Conservation (phyloP, 2,797 vertebrate species). For the Neopelma chrysocephalum region DNA sequence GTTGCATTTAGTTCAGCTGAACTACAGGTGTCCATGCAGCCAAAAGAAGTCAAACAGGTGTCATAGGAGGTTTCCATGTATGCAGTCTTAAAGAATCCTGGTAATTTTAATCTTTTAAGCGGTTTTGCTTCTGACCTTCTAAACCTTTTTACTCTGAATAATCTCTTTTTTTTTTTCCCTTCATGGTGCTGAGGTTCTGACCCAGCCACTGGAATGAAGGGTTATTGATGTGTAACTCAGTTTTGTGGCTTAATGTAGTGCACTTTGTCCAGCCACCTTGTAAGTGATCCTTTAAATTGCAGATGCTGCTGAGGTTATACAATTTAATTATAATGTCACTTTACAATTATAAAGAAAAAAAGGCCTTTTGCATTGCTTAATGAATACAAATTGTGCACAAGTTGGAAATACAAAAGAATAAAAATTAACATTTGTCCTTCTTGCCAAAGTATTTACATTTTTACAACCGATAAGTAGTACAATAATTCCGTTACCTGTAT, state of each 20-base stretch:
- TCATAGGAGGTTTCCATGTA: slow-evolving; percentile 19
- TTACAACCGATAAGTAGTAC: slow-evolving; percentile 69
- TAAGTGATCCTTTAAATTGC: slow-evolving; percentile 74
- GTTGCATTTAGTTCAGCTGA: slow-evolving; percentile 15
- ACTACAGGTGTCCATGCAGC: neutral
- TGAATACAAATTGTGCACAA: slow-evolving; percentile 74
- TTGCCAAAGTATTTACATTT: slow-evolving; percentile 76
- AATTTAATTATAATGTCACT: slow-evolving; percentile 80
- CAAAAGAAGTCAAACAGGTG: slow-evolving; percentile 56
- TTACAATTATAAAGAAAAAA: slow-evolving; percentile 76
- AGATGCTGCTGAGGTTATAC: slow-evolving; percentile 71
- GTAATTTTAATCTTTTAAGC: slow-evolving; percentile 31
- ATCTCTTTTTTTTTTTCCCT: neutral
- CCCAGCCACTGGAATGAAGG: slow-evolving; percentile 59
- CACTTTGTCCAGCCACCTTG: slow-evolving; percentile 71
- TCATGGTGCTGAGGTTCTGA: slow-evolving; percentile 54
- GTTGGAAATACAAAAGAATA: slow-evolving; percentile 76
- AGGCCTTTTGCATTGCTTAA: slow-evolving; percentile 73
- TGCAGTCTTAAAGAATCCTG: neutral
- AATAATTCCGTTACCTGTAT: slow-evolving; percentile 72
- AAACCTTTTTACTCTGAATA: slow-evolving; percentile 48
- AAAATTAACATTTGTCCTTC: slow-evolving; percentile 77
- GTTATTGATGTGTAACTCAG: slow-evolving; percentile 65
- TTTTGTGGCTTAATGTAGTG: slow-evolving; percentile 68
- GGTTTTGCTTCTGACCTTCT: slow-evolving; percentile 51